A percentile compares a stretch with the other conserved stretches of the same genome.
Conservation (phyloP, 2,797 vertebrate species). For the Argentina silus region DNA sequence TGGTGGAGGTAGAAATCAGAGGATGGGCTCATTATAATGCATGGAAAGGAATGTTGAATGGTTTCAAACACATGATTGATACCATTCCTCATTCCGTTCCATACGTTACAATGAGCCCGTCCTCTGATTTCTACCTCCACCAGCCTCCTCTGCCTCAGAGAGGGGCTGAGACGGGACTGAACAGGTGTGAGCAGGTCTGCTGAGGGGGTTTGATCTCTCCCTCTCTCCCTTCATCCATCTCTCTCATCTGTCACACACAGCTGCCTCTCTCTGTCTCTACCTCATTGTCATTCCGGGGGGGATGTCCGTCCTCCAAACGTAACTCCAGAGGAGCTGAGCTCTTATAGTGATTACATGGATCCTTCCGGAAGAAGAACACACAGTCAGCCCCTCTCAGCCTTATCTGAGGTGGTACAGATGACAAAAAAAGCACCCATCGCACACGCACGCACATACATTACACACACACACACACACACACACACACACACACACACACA, state of each 20-base stretch:
- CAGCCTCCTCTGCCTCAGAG: slow-evolving; percentile 26
- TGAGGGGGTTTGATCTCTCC: slow-evolving; percentile 57
- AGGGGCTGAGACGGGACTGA: slow-evolving; percentile 45
- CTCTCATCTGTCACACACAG: slow-evolving; percentile 60
- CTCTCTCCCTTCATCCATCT: slow-evolving; percentile 58
- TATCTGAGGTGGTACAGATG: slow-evolving; percentile 21
- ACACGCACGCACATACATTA: neutral
- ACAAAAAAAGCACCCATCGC: neutral
- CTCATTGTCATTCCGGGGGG: slow-evolving; percentile 71
- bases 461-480: neutral
- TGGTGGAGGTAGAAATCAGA: no score
- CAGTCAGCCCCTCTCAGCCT: slow-evolving; percentile 15
- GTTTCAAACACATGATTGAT: no score
- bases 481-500: neutral
- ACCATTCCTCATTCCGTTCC: no score
- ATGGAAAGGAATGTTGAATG: no score
- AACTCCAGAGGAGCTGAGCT: slow-evolving; percentile 49
- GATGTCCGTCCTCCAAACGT: slow-evolving; percentile 54
- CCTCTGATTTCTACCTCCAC: neutral
- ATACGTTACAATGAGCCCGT: no score
- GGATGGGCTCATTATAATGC: no score
- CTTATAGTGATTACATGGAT: slow-evolving; percentile 63
- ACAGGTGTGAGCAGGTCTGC: slow-evolving; percentile 70
- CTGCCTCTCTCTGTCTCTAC: slow-evolving; percentile 50
- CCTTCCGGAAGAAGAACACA: slow-evolving; percentile 27